A percentile compares a stretch with the other conserved stretches of the same genome.
Evolutionary conservation across 2,888 invertebrate species (phyloP).

Genomic region (Chironomus tentans): DNA sequence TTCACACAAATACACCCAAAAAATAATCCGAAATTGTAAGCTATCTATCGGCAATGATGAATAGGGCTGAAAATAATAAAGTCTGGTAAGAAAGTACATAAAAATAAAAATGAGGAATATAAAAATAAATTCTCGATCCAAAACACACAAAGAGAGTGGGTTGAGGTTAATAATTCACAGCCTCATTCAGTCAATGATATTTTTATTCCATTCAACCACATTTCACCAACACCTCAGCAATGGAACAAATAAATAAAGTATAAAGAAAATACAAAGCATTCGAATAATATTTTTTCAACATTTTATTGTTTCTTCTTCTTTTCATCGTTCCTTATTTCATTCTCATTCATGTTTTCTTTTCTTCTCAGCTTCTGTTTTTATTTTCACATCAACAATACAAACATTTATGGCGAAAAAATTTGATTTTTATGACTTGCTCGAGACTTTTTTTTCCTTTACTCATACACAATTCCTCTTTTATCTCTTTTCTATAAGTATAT

Average conservation of each 20-base stretch:
- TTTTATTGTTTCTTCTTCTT: conserved; percentile 14
- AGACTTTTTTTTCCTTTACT: background rate
- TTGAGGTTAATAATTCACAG: background rate
- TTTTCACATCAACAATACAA: conserved; percentile 26
- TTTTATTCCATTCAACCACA: background rate
- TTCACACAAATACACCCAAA: too few species aligned
- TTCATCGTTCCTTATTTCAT: background rate
- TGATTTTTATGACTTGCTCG: conserved; percentile 14
- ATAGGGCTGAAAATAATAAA: background rate
- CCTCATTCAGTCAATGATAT: background rate
- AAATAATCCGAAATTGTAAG: too few species aligned
- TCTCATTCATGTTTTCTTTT: conserved; percentile 10
- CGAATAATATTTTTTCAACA: conserved; percentile 4
- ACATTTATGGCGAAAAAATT: conserved; percentile 27
- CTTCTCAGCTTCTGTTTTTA: conserved; percentile 8
- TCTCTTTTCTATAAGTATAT: background rate
- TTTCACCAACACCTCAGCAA: background rate
- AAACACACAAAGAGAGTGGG: background rate
- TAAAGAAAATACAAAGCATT: too few species aligned
- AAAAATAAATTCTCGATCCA: background rate
- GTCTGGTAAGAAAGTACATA: background rate
- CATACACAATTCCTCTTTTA: background rate
- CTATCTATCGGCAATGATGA: too few species aligned
- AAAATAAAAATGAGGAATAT: background rate
- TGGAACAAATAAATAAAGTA: background rate